Conservation (phyloP, 2,797 vertebrate genomes). For the Glossophaga mutica region DNA sequence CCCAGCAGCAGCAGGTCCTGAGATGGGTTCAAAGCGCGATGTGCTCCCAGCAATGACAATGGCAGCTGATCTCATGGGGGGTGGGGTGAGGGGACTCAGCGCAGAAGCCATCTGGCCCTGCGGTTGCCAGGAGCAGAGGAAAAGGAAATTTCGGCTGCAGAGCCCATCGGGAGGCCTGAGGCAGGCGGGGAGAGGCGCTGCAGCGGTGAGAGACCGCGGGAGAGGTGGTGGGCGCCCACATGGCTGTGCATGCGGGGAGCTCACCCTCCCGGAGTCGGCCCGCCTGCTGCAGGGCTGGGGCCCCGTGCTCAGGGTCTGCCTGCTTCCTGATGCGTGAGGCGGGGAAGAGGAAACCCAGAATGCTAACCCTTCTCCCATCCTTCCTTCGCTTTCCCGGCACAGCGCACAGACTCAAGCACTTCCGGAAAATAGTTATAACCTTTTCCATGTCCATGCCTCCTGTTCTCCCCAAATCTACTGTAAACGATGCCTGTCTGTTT, state of each 20-base stretch:
- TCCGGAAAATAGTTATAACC: background rate
- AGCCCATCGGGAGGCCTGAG: constrained; percentile 72
- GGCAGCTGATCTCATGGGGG: constrained; percentile 76
- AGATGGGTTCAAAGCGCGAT: constrained; percentile 78
- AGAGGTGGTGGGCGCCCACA: no score
- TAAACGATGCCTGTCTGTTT: background rate
- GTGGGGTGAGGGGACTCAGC: constrained; percentile 70
- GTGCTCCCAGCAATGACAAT: constrained; percentile 79
- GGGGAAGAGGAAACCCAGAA: background rate
- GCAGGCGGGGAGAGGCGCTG: background rate
- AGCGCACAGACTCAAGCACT: background rate
- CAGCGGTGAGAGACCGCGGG: no score
- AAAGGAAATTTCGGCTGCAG: constrained; percentile 79
- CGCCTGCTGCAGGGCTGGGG: no score
- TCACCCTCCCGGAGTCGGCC: no score
- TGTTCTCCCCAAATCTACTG: background rate
- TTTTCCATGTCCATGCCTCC: background rate
- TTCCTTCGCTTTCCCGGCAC: background rate
- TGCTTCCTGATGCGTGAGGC: background rate
- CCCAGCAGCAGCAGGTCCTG: constrained; percentile 71
- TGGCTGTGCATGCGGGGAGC: no score
- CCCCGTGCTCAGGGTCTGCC: no score
- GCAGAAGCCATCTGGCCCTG: constrained; percentile 78
- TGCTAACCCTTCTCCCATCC: background rate
- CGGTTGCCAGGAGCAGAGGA: constrained; percentile 68